Evolutionary conservation across 2,113 vertebrate genomes (phyloP), one percentile per base, ranked within the genome.

Genomic region (Carassius auratus): DNA sequence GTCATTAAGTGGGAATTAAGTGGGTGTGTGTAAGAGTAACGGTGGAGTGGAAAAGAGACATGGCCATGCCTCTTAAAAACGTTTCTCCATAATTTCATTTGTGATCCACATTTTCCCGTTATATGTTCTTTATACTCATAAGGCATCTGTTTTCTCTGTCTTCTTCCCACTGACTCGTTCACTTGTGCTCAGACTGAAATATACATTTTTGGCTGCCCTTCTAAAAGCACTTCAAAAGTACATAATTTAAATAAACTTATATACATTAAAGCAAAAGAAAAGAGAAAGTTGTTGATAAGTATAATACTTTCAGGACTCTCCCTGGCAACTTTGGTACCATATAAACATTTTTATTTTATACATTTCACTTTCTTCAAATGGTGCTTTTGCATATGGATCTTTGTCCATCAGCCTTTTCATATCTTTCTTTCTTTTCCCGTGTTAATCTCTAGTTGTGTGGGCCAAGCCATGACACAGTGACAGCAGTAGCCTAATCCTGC

Each of bases 371-470:
- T 59, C 30, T 55, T 69, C 30, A 62, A 52, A 23, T 38, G 12
- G 48, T 8, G 68, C 21, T 55, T 74, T n/a, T 55, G 6, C 45
- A 80, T 62, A n/a, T 86, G 48, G 13, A 85, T 79, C 50, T 8
- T 9, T 59, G 42, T 61, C 81, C 9, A 74, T 81, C 59, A 45
- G 6, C 42, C 33, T 71, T 45, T 61, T 30, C 30, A 30, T 30
- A 45, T 77, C 23, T 19, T 14, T 64, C 38, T 59, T 17, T 64
- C 33, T 69, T 19, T 76, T 48, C 38, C 48, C 21, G 45, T 86
- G 33, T 73, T 85, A 89, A 88, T 83, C 85, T 66, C 74, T 86
- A 86, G 91, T 73, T 87, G 85, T 88, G 87, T 88, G 88, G 86
- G 76, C 88, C 42, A 48, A 71, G 76, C 14, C 13, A 3, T 82